Evolutionary conservation across 2,797 vertebrate species (phyloP).

Genomic region (Clamator glandarius): DNA sequence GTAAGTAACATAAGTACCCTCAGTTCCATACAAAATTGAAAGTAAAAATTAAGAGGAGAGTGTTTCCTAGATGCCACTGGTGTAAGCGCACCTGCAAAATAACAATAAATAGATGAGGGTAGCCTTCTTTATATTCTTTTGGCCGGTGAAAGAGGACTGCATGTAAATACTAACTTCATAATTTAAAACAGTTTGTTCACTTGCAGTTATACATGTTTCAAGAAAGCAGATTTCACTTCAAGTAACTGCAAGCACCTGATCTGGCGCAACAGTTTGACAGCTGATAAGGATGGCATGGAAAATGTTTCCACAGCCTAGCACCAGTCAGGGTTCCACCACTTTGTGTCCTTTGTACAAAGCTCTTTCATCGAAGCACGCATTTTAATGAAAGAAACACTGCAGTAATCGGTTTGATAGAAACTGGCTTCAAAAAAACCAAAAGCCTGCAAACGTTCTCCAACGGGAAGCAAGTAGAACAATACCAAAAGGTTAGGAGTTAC

Average conservation of each 20-base stretch:
- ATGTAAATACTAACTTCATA: neutral
- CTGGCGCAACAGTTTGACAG: neutral
- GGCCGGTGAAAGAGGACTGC: neutral
- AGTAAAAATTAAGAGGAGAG: neutral
- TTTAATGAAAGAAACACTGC: neutral
- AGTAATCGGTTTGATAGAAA: neutral
- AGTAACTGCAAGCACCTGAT: neutral
- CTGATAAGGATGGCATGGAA: neutral
- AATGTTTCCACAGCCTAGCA: neutral
- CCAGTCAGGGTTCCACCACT: neutral
- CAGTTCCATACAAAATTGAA: neutral
- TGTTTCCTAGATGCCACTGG: neutral
- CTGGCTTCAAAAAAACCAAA: neutral
- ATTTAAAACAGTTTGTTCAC: neutral
- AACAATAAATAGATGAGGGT: neutral
- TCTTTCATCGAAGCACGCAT: neutral
- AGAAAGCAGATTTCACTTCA: neutral
- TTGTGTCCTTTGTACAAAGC: neutral
- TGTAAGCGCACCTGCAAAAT: neutral
- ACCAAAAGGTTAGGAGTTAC: neutral
- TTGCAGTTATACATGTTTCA: neutral
- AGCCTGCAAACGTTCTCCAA: neutral
- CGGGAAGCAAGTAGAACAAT: conserved; percentile 10
- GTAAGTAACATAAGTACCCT: neutral
- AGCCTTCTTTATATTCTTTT: neutral